These are phyloP conservation scores for Sussaba pulchella DNA, from an alignment of 2,888 invertebrate genomes.

Conservation along the genomic window DNA sequence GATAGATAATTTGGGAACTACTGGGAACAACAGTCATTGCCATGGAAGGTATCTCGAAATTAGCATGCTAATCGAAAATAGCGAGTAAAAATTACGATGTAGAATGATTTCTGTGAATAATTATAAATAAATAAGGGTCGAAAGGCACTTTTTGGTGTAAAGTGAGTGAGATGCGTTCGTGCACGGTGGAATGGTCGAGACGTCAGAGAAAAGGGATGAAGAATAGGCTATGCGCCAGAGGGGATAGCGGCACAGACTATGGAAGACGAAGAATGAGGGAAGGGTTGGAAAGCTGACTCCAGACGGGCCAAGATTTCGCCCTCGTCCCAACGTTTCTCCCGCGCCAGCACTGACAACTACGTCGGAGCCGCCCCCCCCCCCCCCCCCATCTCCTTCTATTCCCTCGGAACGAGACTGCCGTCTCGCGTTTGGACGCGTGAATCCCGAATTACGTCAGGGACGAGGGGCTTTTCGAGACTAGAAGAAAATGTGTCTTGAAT, in stretches of 20 bases:
- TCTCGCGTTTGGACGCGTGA: constrained; percentile 65
- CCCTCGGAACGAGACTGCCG: constrained; percentile 47
- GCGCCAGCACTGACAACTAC: constrained; percentile 60
- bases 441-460: constrained; percentile 65
- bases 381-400: neutral
- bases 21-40: too few relatives aligned
- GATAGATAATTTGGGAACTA: too few relatives aligned
- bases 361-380: constrained; percentile 26
- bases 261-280: constrained; percentile 37
- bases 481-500: constrained; percentile 78
- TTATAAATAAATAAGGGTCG: neutral
- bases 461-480: constrained; percentile 60
- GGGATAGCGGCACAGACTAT: constrained; percentile 6
- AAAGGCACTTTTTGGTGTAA: constrained; percentile 45
- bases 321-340: constrained; percentile 57
- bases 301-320: constrained; percentile 66
- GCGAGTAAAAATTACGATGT: neutral
- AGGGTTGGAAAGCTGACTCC: constrained; percentile 64
- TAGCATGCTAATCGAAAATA: neutral
- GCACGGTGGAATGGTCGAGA: constrained; percentile 48
- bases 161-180: constrained; percentile 48
- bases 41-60: too few relatives aligned
- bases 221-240: constrained; percentile 26
- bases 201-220: constrained; percentile 38
- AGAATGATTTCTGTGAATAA: neutral